Conservation (phyloP, 2,888 invertebrate species). For the Apotomis turbidana region DNA sequence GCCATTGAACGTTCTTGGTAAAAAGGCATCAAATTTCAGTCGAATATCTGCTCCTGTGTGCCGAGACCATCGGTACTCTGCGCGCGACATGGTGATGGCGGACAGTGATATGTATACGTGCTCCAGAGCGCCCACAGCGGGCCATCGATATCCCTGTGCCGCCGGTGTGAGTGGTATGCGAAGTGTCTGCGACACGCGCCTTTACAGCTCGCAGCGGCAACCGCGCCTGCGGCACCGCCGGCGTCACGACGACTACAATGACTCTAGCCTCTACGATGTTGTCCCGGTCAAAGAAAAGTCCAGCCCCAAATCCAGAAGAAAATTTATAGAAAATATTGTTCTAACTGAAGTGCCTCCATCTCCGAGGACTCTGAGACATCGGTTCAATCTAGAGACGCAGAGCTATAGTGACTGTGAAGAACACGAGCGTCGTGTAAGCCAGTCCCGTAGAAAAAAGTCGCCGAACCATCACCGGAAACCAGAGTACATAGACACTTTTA, state of each 20-base stretch:
- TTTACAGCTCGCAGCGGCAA: conserved; percentile 61
- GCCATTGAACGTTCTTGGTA: conserved; percentile 67
- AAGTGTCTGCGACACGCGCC: conserved; percentile 70
- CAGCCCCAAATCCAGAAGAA: conserved; percentile 69
- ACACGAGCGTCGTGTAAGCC: conserved; percentile 45
- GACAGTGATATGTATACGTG: conserved; percentile 65
- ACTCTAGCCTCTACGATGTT: conserved; percentile 69
- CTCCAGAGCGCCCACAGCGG: conserved; percentile 52
- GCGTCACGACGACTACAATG: conserved; percentile 57
- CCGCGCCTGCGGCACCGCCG: conserved; percentile 52
- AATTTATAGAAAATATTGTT: conserved; percentile 58
- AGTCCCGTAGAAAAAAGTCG: conserved; percentile 42
- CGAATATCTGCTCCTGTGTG: conserved; percentile 75
- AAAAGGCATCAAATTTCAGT: conserved; percentile 64
- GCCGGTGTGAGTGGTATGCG: conserved; percentile 59
- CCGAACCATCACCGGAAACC: conserved; percentile 46
- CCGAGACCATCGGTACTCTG: conserved; percentile 65
- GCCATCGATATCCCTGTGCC: conserved; percentile 44
- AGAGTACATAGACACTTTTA: conserved; percentile 45
- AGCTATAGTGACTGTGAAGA: conserved; percentile 61
- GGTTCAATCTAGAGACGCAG: conserved; percentile 69
- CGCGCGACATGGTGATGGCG: conserved; percentile 55
- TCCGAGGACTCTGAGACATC: conserved; percentile 68
- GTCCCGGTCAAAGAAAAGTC: conserved; percentile 75
- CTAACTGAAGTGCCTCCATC: conserved; percentile 74